Evolutionary conservation across 2,888 invertebrate genomes (phyloP), one percentile per base, ranked within the genome.

Genomic region (Carterocephalus palaemon): DNA sequence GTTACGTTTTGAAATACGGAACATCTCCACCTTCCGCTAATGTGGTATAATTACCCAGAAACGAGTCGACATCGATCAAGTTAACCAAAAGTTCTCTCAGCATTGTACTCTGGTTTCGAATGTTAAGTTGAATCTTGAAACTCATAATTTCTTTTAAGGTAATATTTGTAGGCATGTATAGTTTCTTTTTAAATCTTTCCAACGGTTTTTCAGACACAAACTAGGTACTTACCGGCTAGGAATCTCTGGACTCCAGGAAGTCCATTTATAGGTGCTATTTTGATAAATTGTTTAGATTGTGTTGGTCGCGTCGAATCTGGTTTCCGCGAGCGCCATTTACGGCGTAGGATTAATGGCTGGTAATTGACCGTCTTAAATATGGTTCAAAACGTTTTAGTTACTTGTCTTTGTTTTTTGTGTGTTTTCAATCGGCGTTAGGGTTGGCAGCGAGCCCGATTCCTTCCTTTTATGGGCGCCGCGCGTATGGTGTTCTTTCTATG

Each of bases 241-340:
- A 45, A 36, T 31, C 17, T 24, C 43, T 45, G 43, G 43, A 36
- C 36, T 70, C 66, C 67, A 80, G 86, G 83, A 85, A 85, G 80
- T 75, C 80, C 79, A 70, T 82, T 67, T 83, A 79, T 67, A 76
- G 83, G 59, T 53, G 62, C 67, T 74, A 75, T 84, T 84, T 83
- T 84, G 76, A 83, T 80, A 73, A 70, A 71, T 76, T 72, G 73
- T 75, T 76, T 73, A 75, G 80, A 79, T 81, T 73, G 66, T 70
- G 66, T 69, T 67, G 10, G 62, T 76, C 68, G 70, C 69, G 67
- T 61, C 70, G 64, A 74, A 85, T 83, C 79, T 75, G 75, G 82
- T 83, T 84, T 77, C 72, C 67, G 68, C 67, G 59, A 61, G 67
- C 69, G 52, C 85, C 82, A 69, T 85, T 68, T 83, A 85, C 64